Percentiles rank a stretch among this genome's conserved stretches.
Conservation (phyloP, 2,888 invertebrate species). For the Volucella inflata region DNA sequence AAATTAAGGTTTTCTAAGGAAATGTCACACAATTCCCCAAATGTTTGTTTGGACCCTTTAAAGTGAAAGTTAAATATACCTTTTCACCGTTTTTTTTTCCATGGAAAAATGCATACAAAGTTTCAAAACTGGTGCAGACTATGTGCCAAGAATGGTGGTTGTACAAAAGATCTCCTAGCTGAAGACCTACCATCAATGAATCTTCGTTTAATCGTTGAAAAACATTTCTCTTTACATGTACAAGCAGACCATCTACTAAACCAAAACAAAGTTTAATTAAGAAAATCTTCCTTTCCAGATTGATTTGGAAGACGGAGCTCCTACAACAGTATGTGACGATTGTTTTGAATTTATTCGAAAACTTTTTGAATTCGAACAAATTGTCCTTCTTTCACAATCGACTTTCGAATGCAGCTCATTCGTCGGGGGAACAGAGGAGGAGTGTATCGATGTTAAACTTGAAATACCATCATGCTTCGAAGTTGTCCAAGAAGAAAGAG, state of each 20-base stretch:
- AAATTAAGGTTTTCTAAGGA: background rate
- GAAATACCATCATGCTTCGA: background rate
- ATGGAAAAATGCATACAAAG: constrained; percentile 34
- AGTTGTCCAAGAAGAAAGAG: background rate
- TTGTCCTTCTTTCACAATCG: constrained; percentile 14
- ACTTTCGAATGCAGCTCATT: constrained; percentile 5
- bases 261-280: background rate
- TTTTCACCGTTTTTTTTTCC: background rate
- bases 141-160: constrained; percentile 35
- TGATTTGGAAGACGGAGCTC: constrained; percentile 2
- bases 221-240: constrained; percentile 43
- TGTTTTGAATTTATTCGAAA: constrained; percentile 33
- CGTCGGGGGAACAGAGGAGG: background rate
- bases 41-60: background rate
- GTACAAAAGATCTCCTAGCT: constrained; percentile 10
- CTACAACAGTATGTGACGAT: constrained; percentile 37
- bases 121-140: constrained; percentile 49
- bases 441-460: background rate
- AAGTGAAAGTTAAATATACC: background rate
- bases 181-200: background rate
- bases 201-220: constrained; percentile 32
- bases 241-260: background rate
- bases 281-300: constrained; percentile 9
- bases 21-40: background rate
- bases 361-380: constrained; percentile 38